Percentiles rank a stretch among this genome's conserved stretches.
phyloP scores from a whole-genome alignment of 2,113 vertebrate species.

The Athene cunicularia region DNA sequence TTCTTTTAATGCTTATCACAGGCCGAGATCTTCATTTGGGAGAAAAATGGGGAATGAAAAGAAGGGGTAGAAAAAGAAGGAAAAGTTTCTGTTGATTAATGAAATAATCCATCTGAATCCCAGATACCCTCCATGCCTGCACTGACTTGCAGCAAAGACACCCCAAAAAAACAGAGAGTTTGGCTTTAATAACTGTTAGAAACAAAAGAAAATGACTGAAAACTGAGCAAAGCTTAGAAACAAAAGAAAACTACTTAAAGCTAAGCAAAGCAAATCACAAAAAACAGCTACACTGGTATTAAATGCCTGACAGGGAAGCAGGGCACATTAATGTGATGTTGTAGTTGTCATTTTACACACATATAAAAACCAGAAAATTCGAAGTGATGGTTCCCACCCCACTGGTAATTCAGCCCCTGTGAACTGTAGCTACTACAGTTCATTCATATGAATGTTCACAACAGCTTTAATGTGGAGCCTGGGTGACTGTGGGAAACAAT shows the following conservation, averaged over 20 bases:
- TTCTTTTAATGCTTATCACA: constrained; percentile 86
- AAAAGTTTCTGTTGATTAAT: background rate
- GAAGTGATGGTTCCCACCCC: background rate
- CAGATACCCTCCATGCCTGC: background rate
- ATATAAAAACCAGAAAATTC: background rate
- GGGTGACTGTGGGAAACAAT: background rate
- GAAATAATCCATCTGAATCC: background rate
- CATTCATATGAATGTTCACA: background rate
- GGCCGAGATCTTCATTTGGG: constrained; percentile 83
- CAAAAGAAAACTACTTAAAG: background rate
- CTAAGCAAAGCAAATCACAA: background rate
- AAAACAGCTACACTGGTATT: background rate
- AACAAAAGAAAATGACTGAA: background rate
- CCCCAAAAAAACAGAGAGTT: background rate
- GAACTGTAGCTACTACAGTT: background rate
- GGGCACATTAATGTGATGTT: background rate
- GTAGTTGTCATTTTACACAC: background rate
- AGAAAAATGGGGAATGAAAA: background rate
- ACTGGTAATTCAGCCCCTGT: background rate
- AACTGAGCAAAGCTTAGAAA: background rate
- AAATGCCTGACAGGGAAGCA: background rate
- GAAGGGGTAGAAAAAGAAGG: background rate
- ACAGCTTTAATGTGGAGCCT: background rate
- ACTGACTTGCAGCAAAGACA: background rate
- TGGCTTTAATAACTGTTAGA: background rate